Conservation (phyloP, 2,113 vertebrate genomes). For the Elaphurus davidianus region DNA sequence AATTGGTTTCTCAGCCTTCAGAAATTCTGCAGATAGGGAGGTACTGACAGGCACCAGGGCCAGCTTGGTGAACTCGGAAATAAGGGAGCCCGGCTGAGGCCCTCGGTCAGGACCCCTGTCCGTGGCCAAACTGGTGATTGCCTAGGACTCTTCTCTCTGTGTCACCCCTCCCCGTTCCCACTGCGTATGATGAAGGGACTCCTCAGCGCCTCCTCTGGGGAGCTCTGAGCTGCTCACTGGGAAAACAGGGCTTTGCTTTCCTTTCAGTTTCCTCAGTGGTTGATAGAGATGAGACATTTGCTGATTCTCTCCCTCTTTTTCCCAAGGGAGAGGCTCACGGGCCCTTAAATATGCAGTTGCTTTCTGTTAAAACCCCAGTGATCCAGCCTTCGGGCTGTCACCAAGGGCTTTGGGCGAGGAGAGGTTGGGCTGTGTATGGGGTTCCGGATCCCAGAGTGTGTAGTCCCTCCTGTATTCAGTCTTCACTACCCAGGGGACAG, state of each 20-base stretch:
- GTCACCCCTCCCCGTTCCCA: background rate
- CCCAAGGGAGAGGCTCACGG: background rate
- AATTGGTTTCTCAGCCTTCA: conserved; percentile 48
- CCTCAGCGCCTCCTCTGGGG: background rate
- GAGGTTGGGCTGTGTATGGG: background rate
- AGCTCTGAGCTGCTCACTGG: background rate
- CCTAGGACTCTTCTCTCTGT: background rate
- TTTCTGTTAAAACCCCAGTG: background rate
- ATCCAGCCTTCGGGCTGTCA: background rate
- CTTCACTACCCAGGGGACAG: background rate
- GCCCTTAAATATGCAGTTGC: background rate
- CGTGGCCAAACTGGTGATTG: background rate
- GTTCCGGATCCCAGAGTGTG: background rate
- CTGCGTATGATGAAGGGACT: too few species aligned
- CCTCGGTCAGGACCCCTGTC: background rate
- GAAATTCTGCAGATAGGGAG: conserved; percentile 10
- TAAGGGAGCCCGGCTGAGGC: background rate
- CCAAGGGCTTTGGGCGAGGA: background rate
- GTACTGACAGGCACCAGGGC: background rate
- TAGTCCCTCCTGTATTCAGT: background rate
- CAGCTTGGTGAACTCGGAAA: background rate
- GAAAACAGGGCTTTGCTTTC: background rate
- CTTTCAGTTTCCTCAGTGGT: background rate
- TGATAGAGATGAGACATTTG: background rate
- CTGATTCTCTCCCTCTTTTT: background rate